Evolutionary conservation across 2,797 vertebrate genomes (phyloP), one percentile per base, ranked within the genome.

Genomic region (Pantherophis vulpinus): DNA sequence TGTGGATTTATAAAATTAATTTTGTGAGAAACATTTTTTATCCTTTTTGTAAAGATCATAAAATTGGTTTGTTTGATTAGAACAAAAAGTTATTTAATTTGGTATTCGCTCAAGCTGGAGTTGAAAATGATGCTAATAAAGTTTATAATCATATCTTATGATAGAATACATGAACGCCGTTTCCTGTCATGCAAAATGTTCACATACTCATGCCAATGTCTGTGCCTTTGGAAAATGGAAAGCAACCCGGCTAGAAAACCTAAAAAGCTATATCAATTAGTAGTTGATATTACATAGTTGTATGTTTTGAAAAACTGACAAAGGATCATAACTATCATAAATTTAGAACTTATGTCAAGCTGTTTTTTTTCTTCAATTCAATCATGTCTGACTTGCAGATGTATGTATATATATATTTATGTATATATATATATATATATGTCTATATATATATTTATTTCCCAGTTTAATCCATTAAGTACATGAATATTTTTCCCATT

Each of bases 21-120:
- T 96, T 96, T 96, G 91, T 91, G 93, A 92, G 94, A 96, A 96
- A 92, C 0, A 1, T 1, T 54, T 88, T 11, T 95, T 74, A 95
- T 70, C 32, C 92, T 47, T 83, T 83, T 83, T 59, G 79, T n/a
- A 27, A 87, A 51, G 51, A 58, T 87, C 27, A 70, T 47, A 87
- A 27, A 93, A 66, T n/a, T 90, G 54, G 14, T 55, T 90, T 47
- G 59, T 66, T 90, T 51, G 54, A 58, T 14, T 60, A 56, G 56
- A 58, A 5, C 2, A 29, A 90, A 87, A 23, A 7, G 20, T 37
- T 20, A 14, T 83, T 83, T 54, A 79, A 70, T 79, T 58, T 20
- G 51, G 37, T 10, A 79, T 58, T 90, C 47, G 9, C 54, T 87
- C 32, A 79, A 56, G 25, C 5, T 83, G 37, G 8, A 83, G 3